Evolutionary conservation across 2,113 vertebrate species (phyloP).

Genomic region (Hiodon alosoides): DNA sequence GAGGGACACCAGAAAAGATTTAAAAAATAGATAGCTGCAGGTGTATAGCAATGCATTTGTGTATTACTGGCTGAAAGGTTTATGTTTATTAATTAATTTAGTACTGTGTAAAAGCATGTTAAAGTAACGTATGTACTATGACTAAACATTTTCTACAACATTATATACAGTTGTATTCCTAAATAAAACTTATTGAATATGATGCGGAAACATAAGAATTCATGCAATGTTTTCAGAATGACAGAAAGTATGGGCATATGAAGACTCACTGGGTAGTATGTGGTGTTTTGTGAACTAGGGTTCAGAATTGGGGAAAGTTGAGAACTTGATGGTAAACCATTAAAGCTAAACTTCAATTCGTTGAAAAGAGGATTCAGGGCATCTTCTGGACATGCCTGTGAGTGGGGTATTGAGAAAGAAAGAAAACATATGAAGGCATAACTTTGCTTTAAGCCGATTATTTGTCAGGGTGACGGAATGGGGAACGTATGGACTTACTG

Average conservation of each 20-base stretch:
- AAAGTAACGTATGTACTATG: too few species aligned
- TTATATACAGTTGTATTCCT: too few species aligned
- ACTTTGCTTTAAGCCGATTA: not conserved
- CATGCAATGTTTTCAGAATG: too few species aligned
- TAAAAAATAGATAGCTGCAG: not conserved
- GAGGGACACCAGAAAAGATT: not conserved
- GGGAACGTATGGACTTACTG: conserved; percentile 37
- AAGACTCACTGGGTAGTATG: conserved; percentile 45
- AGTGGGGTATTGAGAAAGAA: too few species aligned
- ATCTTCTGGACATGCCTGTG: conserved; percentile 60
- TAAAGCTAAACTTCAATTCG: conserved; percentile 52
- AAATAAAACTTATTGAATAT: too few species aligned
- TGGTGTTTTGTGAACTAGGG: conserved; percentile 27
- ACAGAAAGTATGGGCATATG: not conserved
- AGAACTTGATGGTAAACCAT: conserved; percentile 26
- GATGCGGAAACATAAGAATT: too few species aligned
- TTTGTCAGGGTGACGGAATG: too few species aligned
- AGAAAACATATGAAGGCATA: not conserved
- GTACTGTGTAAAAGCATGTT: too few species aligned
- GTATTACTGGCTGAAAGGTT: too few species aligned
- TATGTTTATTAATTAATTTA: too few species aligned
- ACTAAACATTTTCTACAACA: too few species aligned
- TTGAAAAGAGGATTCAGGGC: conserved; percentile 50
- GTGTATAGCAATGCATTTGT: too few species aligned
- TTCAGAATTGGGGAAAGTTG: conserved; percentile 43